Evolutionary conservation across 2,888 invertebrate genomes (phyloP).

Genomic region (Pinctada fucata): DNA sequence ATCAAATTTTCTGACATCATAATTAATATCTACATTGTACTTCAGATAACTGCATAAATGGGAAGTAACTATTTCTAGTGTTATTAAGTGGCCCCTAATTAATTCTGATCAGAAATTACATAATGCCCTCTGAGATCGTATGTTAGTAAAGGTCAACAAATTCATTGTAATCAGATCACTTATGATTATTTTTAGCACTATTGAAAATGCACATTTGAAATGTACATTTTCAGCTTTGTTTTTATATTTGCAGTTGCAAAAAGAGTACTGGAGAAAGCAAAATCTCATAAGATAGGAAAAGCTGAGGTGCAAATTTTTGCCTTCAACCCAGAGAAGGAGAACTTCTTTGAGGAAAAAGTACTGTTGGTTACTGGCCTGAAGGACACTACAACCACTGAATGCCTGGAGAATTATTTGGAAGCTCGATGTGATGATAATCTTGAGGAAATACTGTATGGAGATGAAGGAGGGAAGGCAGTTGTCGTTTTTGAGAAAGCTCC

Average conservation of each 20-base stretch:
- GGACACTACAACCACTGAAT: conserved; percentile 20
- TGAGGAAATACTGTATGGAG: neutral
- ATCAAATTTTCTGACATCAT: too few relatives aligned
- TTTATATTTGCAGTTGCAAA: conserved; percentile 13
- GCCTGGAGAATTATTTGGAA: conserved; percentile 29
- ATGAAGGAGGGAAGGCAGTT: conserved; percentile 2
- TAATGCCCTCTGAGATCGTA: too few relatives aligned
- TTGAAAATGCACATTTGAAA: too few relatives aligned
- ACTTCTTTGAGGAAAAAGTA: conserved; percentile 21
- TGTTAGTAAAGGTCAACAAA: too few relatives aligned
- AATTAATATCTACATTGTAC: too few relatives aligned
- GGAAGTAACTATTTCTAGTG: too few relatives aligned
- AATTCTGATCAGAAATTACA: too few relatives aligned
- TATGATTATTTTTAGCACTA: too few relatives aligned
- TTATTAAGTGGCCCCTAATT: too few relatives aligned
- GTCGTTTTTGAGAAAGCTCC: conserved; percentile 31
- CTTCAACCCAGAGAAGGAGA: conserved; percentile 7
- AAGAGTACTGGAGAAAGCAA: neutral
- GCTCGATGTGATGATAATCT: neutral
- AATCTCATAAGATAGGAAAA: conserved; percentile 5
- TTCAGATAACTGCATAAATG: too few relatives aligned
- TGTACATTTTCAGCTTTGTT: neutral
- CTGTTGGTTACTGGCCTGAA: conserved; percentile 24
- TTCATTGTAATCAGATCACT: too few relatives aligned
- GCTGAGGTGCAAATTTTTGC: neutral